Conservation (phyloP, 2,113 vertebrate genomes). For the Orycteropus afer region DNA sequence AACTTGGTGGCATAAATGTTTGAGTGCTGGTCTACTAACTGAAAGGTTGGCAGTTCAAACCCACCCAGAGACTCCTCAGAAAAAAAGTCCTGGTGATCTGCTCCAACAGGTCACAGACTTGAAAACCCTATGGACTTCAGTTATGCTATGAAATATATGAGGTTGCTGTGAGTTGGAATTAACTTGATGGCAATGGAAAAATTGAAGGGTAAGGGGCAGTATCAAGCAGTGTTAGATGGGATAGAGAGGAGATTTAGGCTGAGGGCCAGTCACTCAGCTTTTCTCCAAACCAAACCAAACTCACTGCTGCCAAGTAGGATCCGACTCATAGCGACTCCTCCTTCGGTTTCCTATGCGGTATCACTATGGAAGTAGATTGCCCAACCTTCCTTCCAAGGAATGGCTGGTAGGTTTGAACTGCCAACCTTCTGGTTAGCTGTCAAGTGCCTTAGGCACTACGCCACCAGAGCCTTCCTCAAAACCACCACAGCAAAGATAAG, state of each 20-base stretch:
- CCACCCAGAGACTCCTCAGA: neutral
- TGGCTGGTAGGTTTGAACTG: too few species aligned
- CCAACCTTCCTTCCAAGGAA: too few species aligned
- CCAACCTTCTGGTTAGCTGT: too few species aligned
- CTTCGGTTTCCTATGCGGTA: too few species aligned
- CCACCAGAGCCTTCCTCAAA: neutral
- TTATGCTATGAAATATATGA: neutral
- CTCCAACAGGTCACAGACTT: neutral
- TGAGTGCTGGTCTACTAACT: neutral
- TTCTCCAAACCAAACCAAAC: too few species aligned
- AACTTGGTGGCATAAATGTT: neutral
- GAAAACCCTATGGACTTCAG: neutral
- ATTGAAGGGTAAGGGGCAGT: neutral
- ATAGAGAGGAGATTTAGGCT: neutral
- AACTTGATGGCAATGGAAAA: neutral
- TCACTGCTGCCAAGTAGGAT: too few species aligned
- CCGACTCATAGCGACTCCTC: too few species aligned
- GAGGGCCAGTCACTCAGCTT: neutral
- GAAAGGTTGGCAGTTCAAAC: neutral
- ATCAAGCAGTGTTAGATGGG: neutral
- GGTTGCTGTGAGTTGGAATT: neutral
- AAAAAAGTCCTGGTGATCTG: neutral
- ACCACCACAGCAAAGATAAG: neutral
- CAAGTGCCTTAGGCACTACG: too few species aligned
- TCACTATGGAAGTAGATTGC: too few species aligned